Conservation (phyloP, 2,888 invertebrate species). For the Halocaridina rubra region DNA sequence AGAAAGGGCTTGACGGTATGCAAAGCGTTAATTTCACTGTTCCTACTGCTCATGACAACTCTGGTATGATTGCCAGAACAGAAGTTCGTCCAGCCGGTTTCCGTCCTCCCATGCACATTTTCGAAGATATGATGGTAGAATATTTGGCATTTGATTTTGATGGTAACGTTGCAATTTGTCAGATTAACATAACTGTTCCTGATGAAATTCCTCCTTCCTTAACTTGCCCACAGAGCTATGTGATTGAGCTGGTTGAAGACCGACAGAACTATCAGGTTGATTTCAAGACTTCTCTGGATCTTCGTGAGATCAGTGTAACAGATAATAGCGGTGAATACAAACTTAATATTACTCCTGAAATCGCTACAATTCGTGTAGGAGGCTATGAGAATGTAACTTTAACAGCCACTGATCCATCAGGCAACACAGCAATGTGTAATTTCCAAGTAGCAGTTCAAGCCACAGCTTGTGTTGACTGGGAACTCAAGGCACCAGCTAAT, state of each 20-base stretch:
- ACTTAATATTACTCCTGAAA: slow-evolving; percentile 85
- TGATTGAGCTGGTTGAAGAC: slow-evolving; percentile 88
- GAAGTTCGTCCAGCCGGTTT: slow-evolving; percentile 94
- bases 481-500: slow-evolving; percentile 87
- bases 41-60: slow-evolving; percentile 94
- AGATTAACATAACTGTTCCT: slow-evolving; percentile 93
- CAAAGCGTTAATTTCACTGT: slow-evolving; percentile 92
- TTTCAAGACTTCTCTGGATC: slow-evolving; percentile 81
- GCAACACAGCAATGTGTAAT: slow-evolving; percentile 89
- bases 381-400: slow-evolving; percentile 93
- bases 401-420: slow-evolving; percentile 85
- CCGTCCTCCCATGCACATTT: slow-evolving; percentile 86
- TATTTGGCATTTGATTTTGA: slow-evolving; percentile 97
- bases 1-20: slow-evolving; percentile 83
- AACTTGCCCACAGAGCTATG: slow-evolving; percentile 93
- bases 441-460: slow-evolving; percentile 95
- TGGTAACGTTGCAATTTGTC: slow-evolving; percentile 96
- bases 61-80: slow-evolving; percentile 91
- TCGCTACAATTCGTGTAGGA: slow-evolving; percentile 82
- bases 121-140: slow-evolving; percentile 91
- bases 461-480: slow-evolving; percentile 95
- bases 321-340: slow-evolving; percentile 63
- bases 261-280: slow-evolving; percentile 91
- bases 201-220: slow-evolving; percentile 91
- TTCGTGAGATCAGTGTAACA: slow-evolving; percentile 35